Evolutionary conservation across 2,797 vertebrate genomes (phyloP), one percentile per base, ranked within the genome.

Genomic region (Stomatorhinus walkeri): DNA sequence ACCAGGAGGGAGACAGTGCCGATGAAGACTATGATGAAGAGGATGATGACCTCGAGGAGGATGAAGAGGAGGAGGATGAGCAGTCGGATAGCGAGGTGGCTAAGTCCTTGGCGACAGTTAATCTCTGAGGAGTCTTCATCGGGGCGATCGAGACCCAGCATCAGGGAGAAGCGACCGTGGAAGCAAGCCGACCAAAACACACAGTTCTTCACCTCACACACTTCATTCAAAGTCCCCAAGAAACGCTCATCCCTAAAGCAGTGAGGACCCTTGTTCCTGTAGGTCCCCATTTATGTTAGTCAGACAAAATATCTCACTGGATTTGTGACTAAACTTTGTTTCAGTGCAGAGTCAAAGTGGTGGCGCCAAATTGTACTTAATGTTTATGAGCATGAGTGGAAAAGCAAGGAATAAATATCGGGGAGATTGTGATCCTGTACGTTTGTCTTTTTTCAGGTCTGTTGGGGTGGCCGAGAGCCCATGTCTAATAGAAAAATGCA

Each of bases 31-130:
- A 93, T 0, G 84, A 94, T 1, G 91, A 95, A 0, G 93, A 90
- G 7, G 93, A 94, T 0, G 93, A 94, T 0, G 93, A 95, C 0
- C 89, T 93, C 0, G 81, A 95, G 0, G 93, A 98, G 0, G 97
- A 97, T 0, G 96, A 96, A 0, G 96, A 97, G 0, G 96, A 97
- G 0, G 96, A 96, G 0, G 96, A 97, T 0, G 96, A 96, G 0
- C 97, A 97, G 40, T 96, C 95, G 0, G 96, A 96, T 90, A 92
- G 93, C 0, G 95, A 95, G 12, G 91, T 94, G 9, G 92, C 95
- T 0, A 94, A 95, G 76, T 90, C 96, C 1, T 94, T 99, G 93
- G 94, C 94, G 88, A 93, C 90, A 91, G 94, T 99, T 88, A 97
- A 96, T 91, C 92, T 99, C 91, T 96, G 96, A 92, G 95, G 95